phyloP scores from a whole-genome alignment of 2,888 invertebrate genomes.

The Masnerella sp. region DNA sequence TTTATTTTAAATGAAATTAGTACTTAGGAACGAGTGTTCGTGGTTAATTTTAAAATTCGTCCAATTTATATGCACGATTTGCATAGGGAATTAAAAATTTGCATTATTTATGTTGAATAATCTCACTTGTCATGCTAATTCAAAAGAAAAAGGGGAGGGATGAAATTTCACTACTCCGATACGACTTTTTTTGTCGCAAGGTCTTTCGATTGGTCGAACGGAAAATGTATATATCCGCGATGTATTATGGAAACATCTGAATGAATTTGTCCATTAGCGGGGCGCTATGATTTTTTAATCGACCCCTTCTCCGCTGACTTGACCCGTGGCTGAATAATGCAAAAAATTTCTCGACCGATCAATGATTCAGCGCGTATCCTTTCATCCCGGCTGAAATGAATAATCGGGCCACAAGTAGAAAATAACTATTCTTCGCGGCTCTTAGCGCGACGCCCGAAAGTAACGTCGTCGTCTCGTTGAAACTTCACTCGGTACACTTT shows the following conservation, averaged over 20 bases:
- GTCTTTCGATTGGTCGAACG: no score
- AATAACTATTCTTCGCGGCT: constrained; percentile 50
- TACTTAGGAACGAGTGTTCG: constrained; percentile 40
- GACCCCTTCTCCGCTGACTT: constrained; percentile 18
- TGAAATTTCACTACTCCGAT: constrained; percentile 11
- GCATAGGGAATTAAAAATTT: constrained; percentile 52
- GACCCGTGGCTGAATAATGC: constrained; percentile 34
- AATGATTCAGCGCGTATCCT: constrained; percentile 40
- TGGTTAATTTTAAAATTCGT: constrained; percentile 42
- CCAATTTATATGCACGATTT: constrained; percentile 51
- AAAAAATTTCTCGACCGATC: constrained; percentile 40
- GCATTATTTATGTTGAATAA: constrained; percentile 56
- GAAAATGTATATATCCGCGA: constrained; percentile 43
- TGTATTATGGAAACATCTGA: constrained; percentile 42
- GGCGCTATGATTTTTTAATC: constrained; percentile 39
- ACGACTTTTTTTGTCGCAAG: no score
- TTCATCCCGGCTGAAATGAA: constrained; percentile 40
- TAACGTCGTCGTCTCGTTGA: constrained; percentile 51
- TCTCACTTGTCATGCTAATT: constrained; percentile 52
- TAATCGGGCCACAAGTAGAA: constrained; percentile 50
- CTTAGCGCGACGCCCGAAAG: constrained; percentile 40
- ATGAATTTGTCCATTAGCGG: constrained; percentile 32
- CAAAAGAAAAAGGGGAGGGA: constrained; percentile 10
- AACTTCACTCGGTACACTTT: constrained; percentile 51
- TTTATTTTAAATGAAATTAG: constrained; percentile 50